These are phyloP conservation scores for Oncopodura yosiiana DNA, from an alignment of 1,140 invertebrate genomes.

Conservation along the genomic window DNA sequence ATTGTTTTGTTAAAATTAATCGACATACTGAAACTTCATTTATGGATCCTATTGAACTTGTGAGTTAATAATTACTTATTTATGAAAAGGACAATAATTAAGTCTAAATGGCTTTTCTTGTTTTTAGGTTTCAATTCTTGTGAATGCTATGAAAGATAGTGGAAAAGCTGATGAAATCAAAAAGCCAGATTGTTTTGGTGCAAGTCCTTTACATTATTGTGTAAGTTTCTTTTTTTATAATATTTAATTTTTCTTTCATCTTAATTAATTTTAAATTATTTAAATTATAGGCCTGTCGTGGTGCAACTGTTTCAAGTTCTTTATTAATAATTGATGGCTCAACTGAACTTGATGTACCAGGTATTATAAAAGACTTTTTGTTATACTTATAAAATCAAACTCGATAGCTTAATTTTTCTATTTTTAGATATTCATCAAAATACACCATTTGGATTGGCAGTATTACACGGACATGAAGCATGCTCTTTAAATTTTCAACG, in stretches of 20 bases:
- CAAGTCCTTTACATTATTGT: constrained; percentile 44
- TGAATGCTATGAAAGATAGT: constrained; percentile 38
- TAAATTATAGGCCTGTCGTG: constrained; percentile 43
- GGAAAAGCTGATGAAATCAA: constrained; percentile 36
- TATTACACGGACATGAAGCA: constrained; percentile 43
- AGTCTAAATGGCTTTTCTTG: too few species aligned
- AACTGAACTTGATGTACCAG: too few species aligned
- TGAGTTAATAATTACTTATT: too few species aligned
- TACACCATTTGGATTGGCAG: constrained; percentile 45
- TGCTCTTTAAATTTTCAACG: constrained; percentile 44
- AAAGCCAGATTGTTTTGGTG: constrained; percentile 39
- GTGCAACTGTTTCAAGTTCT: constrained; percentile 43
- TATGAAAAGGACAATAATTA: too few species aligned
- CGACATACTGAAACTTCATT: constrained; percentile 28
- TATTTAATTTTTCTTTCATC: too few species aligned
- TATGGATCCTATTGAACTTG: constrained; percentile 45
- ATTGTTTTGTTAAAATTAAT: constrained; percentile 42
- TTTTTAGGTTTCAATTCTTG: constrained; percentile 38
- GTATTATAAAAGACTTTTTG: constrained; percentile 34
- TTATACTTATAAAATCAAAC: constrained; percentile 40
- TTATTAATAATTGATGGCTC: constrained; percentile 3
- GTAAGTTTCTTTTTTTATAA: too few species aligned
- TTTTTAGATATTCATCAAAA: constrained; percentile 43
- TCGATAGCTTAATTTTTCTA: too few species aligned
- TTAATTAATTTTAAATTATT: too few species aligned